Evolutionary conservation across 2,888 invertebrate genomes (phyloP), one percentile per base, ranked within the genome.

Genomic region (Nudaria mundana): DNA sequence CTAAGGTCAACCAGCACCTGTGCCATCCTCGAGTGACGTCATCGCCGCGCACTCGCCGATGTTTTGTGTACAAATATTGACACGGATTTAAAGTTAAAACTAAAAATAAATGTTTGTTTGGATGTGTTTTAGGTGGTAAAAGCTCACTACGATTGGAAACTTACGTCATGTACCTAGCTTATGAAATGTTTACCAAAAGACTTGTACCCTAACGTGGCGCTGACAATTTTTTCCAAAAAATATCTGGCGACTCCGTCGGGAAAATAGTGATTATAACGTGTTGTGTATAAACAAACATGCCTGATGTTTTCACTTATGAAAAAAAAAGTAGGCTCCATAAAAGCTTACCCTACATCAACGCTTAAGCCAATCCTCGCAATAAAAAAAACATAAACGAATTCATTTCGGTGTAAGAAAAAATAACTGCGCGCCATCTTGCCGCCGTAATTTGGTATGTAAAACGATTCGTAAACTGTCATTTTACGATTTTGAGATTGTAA

Each of bases 1-100:
- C 52, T 55, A 57, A 63, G 62, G 62, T 63, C 62, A 43, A 48
- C 45, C 38, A 44, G 48, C 52, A 42, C 52, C 48, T 52, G 32
- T 44, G 32, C 48, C 58, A 57, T 56, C 56, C 58, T 38, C 30
- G 24, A 4, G 24, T 55, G 53, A 53, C 57, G 42, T 53, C 42
- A 55, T 20, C 36, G 18, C 16, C 32, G 40, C 36, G 40, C 28
- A 41, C 35, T 26, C 36, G 40, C 22, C 14, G n/a, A 32, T 13
- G 12, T 11, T 8, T 2, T 15, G 7, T 29, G 11, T 20, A 14
- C 10, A 34, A 5, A 26, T 25, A 2, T 25, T 23, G 1, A n/a
- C 10, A 23, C 3, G 5, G 20, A 20, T 7, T 20, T 20, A 20
- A n/a, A n/a, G n/a, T n/a, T n/a, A n/a, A n/a, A n/a, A n/a, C n/a